Evolutionary conservation across 2,888 invertebrate genomes (phyloP), one percentile per base, ranked within the genome.

Genomic region (Standfussiana lucernea): DNA sequence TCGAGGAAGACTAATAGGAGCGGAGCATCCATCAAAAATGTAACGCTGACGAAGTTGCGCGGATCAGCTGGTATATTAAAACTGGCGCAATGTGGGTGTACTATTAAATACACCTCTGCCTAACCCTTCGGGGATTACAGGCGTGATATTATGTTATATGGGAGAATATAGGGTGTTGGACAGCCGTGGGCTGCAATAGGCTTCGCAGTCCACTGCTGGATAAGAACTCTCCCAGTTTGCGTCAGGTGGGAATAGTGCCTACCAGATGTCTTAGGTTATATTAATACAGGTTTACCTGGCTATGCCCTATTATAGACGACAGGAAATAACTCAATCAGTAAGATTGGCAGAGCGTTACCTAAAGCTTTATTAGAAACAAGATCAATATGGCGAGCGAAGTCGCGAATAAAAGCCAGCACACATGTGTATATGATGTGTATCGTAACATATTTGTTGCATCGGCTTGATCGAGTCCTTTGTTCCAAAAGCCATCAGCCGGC

Each of bases 401-500:
- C 76, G n/a, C 13, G 42, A 56, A 40, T 84, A 61, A 73, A 80
- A 62, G n/a, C 18, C 5, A 24, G 21, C 24, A 50, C 8, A 35
- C 15, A 59, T 82, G 72, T 61, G 32, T 59, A 32, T 53, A 72
- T 59, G 37, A 70, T 40, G 35, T 84, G 81, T 84, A 71, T 78
- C 69, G 72, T 56, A 75, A 75, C 61, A 62, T 88, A 89, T 90
- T 90, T 90, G 87, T 90, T 91, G 89, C 88, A 80, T 88, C 87
- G 88, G 80, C 90, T 80, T 83, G 88, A 91, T 89, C 89, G 86
- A 85, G 91, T 92, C 92, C 93, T 94, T 96, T 96, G 95, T 95
- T 94, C 93, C 89, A 86, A 93, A 95, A 95, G 93, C 96, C 94
- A 96, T 96, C 95, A 95, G 90, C 90, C 91, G 90, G 93, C 91